Percentiles rank a stretch among this genome's conserved stretches.
Evolutionary conservation across 35 echinoderm and acorn worm genomes (phyloP).

Genomic region (Amphiura filiformis): DNA sequence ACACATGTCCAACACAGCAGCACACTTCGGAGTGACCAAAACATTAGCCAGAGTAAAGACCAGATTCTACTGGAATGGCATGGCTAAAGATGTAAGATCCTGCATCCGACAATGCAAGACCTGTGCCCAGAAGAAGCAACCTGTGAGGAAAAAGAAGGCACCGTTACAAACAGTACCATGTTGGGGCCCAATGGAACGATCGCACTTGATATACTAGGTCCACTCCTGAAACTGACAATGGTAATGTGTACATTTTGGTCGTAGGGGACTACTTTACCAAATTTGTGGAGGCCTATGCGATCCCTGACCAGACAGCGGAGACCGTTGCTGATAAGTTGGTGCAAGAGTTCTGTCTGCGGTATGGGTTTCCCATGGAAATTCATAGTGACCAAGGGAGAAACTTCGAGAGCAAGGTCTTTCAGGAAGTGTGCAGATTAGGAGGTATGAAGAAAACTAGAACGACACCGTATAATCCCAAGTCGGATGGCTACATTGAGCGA

Average conservation of each 20-base stretch:
- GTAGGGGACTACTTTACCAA: conserved; percentile 33
- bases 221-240: conserved; percentile 16
- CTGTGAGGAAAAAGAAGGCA: too few species aligned
- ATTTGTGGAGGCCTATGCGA: conserved; percentile 22
- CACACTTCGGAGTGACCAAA: too few species aligned
- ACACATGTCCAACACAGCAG: too few species aligned
- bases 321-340: conserved; percentile 33
- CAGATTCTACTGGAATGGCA: too few species aligned
- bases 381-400: conserved; percentile 44
- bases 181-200: conserved; percentile 25
- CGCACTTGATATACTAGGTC: conserved; percentile 49
- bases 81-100: too few species aligned
- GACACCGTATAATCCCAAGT: conserved; percentile 30
- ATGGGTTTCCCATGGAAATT: too few species aligned
- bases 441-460: conserved; percentile 34
- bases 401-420: conserved; percentile 26
- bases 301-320: conserved; percentile 14
- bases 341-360: conserved; percentile 31
- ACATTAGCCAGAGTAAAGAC: too few species aligned
- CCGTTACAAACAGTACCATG: too few species aligned
- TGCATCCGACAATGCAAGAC: too few species aligned
- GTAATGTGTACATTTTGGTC: conserved; percentile 45
- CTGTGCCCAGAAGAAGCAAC: too few species aligned
- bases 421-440: neutral
- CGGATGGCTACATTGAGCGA: conserved; percentile 37